Evolutionary conservation across 2,888 invertebrate species (phyloP).

Genomic region (Cryptocephalus moraei): DNA sequence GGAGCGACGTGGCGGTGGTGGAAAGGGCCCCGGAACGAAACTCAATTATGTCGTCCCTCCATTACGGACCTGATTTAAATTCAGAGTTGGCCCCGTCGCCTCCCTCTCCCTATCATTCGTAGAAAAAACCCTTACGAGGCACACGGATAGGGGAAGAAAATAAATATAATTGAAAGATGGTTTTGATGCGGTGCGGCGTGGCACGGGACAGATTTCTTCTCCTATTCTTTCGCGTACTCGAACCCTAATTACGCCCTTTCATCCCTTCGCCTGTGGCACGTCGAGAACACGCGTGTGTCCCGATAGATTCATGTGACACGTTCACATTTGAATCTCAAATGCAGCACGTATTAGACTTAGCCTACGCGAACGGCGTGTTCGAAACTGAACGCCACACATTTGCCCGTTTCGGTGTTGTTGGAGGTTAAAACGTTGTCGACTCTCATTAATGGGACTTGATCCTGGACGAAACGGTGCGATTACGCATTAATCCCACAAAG

Average conservation of each 20-base stretch:
- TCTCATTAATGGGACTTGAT: too few species aligned
- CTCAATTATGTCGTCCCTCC: conserved; percentile 29
- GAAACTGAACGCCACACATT: too few species aligned
- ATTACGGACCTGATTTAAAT: conserved; percentile 30
- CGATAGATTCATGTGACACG: too few species aligned
- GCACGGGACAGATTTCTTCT: background rate
- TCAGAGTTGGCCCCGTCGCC: conserved; percentile 21
- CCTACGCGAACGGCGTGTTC: too few species aligned
- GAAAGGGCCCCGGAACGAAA: conserved; percentile 19
- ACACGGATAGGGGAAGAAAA: conserved; percentile 15
- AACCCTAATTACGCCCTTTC: background rate
- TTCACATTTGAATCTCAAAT: too few species aligned
- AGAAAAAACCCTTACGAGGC: conserved; percentile 16
- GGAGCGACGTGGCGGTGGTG: background rate
- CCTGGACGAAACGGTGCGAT: too few species aligned
- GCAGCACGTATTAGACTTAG: too few species aligned
- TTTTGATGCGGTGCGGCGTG: conserved; percentile 10
- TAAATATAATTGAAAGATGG: conserved; percentile 21
- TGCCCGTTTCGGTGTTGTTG: too few species aligned
- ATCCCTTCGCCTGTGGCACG: too few species aligned
- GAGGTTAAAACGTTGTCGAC: too few species aligned
- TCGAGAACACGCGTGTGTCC: too few species aligned
- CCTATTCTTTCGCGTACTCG: background rate
- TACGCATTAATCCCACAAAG: too few species aligned
- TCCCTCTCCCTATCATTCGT: conserved; percentile 4